Evolutionary conservation across 2,113 vertebrate genomes (phyloP).

Genomic region (Chloropsis hardwickii): DNA sequence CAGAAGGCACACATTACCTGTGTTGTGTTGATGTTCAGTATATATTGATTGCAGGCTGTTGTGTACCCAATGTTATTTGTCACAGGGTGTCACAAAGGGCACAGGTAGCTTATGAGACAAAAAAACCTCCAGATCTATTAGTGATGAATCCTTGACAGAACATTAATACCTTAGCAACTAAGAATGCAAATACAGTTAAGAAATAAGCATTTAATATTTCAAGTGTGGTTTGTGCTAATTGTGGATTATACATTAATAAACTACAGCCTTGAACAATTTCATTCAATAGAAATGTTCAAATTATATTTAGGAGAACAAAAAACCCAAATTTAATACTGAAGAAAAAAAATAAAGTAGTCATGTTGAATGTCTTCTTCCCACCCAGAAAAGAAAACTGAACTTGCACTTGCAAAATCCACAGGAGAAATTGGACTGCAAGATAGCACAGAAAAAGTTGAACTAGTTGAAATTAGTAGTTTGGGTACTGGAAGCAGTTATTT

Average conservation of each 20-base stretch:
- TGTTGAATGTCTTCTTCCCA: background rate
- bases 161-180: background rate
- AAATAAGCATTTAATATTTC: background rate
- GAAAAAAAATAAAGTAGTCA: background rate
- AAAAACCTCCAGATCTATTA: background rate
- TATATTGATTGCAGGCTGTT: background rate
- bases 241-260: background rate
- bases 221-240: background rate
- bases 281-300: background rate
- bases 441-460: background rate
- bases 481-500: background rate
- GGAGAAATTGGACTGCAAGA: background rate
- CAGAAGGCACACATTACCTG: background rate
- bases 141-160: background rate
- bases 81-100: background rate
- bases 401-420: background rate
- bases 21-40: background rate
- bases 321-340: background rate
- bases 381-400: background rate
- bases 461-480: background rate
- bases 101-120: background rate
- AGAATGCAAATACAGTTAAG: background rate
- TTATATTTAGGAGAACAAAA: background rate
- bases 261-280: background rate
- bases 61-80: fast-evolving